Evolutionary conservation across 2,888 invertebrate genomes (phyloP).

Genomic region (Sicus ferrugineus): DNA sequence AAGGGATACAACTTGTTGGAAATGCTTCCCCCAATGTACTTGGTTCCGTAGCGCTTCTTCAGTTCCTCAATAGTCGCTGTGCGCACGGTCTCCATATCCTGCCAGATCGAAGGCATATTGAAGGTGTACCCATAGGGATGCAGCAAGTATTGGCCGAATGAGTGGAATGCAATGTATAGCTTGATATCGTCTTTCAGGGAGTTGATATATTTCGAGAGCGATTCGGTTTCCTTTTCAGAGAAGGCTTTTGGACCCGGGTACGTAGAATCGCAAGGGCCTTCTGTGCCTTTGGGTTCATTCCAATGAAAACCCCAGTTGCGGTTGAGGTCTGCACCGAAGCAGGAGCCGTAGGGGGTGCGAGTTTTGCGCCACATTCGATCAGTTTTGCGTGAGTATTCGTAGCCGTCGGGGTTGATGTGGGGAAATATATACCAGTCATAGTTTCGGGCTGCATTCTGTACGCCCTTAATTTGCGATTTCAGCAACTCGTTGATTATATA

Average conservation of each 20-base stretch:
- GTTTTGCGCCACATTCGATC: constrained; percentile 75
- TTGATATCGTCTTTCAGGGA: constrained; percentile 67
- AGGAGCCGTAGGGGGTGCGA: constrained; percentile 64
- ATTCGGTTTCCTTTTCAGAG: constrained; percentile 68
- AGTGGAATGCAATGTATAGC: constrained; percentile 78
- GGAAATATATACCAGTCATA: constrained; percentile 81
- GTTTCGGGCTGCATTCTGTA: no score
- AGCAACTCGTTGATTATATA: constrained; percentile 72
- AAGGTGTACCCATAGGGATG: constrained; percentile 76
- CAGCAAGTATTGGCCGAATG: constrained; percentile 76
- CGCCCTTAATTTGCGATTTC: no score
- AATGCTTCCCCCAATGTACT: constrained; percentile 71
- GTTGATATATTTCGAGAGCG: constrained; percentile 68
- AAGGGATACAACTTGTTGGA: constrained; percentile 68
- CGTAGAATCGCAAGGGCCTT: constrained; percentile 60
- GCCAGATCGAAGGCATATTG: constrained; percentile 67
- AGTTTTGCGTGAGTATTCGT: constrained; percentile 71
- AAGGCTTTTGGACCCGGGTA: constrained; percentile 68
- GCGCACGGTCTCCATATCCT: constrained; percentile 65
- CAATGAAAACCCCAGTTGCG: constrained; percentile 73
- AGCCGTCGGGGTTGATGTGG: constrained; percentile 80
- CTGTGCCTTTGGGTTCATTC: constrained; percentile 68
- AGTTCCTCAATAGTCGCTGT: constrained; percentile 60
- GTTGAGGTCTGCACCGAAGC: constrained; percentile 71
- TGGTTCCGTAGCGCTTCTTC: constrained; percentile 68